Base-by-base conservation (phyloP, 2,113 vertebrate species). In the Ameiurus melas region DNA sequence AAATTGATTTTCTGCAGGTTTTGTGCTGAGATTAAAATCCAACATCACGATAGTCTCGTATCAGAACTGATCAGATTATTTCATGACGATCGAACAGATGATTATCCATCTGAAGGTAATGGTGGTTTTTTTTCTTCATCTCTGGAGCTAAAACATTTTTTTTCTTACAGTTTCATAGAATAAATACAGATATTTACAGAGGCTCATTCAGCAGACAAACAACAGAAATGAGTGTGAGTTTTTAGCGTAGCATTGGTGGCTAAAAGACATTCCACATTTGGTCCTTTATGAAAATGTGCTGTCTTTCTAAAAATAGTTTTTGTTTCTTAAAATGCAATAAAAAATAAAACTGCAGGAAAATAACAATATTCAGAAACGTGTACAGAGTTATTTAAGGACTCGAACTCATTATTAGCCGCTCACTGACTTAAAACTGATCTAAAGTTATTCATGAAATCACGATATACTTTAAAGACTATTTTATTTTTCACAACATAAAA, bases 121-220 rank as follows among this genome's bases (percentile, higher is more conserved):
- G 62, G 27, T 10, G 2, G 60, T 0, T 66, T 14, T n/a, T 20
- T 36, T 47, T 77, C n/a, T 77, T 25, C 20, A 77, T 77, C 73
- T 47, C 73, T 77, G 39, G 39, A 47, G 22, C 36, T 47, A 71
- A 71, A 71, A 36, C 13, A 3, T 47, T 51, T 43, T 25, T 75
- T 22, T 43, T 75, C 71, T 25, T 43, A 75, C 3, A 12, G 10
- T 43, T 77, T 43, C 47, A 47, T 25, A 13, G 73, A 77, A 77
- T 47, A 77, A 77, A 77, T 73, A 68, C 39, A 47, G 39, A 77
- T 77, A 47, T 77, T 77, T 77, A 77, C 73, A 77, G 73, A 77
- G 39, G 9, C 39, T 47, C 73, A 14, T 77, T 77, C 73, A 77
- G 73, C 39, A 77, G 73, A 77, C 39, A 77, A 77, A 47, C 70